Evolutionary conservation across 2,888 invertebrate genomes (phyloP), one percentile per base, ranked within the genome.

Genomic region (Ophioninae sp.): DNA sequence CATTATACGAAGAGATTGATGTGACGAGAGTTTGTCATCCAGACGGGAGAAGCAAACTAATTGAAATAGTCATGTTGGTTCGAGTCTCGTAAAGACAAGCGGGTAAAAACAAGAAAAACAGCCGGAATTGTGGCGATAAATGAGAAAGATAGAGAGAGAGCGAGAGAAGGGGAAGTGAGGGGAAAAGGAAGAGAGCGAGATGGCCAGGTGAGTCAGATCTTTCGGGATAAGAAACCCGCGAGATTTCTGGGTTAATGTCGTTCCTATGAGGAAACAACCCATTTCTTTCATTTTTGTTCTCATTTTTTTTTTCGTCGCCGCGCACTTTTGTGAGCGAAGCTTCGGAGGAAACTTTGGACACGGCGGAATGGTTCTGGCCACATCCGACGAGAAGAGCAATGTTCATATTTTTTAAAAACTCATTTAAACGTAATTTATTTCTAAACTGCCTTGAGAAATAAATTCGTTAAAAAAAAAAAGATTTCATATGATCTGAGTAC

Each of bases 181-280:
- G 41, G 6, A 30, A 39, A 30, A 51, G 58, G 17, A 37, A 74
- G 41, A 51, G 58, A 39, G 71, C 9, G 8, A 23, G 64, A 73
- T 68, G 23, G 64, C 30, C 51, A 56, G 65, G 61, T 37, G 20
- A 71, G 30, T 61, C 20, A 78, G 78, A 81, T 81, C 59, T 79
- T 41, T 72, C 17, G 58, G 41, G 63, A 81, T 81, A 79, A 78
- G 67, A 67, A 79, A 69, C 22, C 20, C 65, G 58, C 78, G 78
- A 71, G 63, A 88, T 67, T 87, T 86, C 88, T 88, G 82, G 87
- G 88, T 88, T 88, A 88, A 88, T 86, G 85, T 78, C 85, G 84
- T 80, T 82, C 82, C 63, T 81, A 73, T 74, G 81, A 81, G 71
- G 86, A 85, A 80, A 87, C 82, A 64, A 64, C 76, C 59, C 71